Evolutionary conservation across 2,797 vertebrate species (phyloP).

Genomic region (Rachycentron canadum): DNA sequence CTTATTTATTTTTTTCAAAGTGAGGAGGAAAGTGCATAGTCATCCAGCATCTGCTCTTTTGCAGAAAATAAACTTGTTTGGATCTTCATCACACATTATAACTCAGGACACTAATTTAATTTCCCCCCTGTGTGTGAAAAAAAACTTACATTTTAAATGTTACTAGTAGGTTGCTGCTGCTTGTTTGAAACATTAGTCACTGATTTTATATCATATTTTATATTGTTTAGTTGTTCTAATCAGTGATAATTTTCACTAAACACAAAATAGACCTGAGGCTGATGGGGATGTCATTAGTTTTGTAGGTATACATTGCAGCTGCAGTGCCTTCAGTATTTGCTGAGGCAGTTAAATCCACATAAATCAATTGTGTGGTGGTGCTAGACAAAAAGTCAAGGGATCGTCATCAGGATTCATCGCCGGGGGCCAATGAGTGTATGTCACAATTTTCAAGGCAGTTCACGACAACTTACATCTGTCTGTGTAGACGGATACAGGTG

Average conservation of each 20-base stretch:
- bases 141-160: conserved; percentile 13
- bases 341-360: too few species aligned
- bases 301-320: background rate
- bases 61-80: conserved; percentile 16
- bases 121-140: background rate
- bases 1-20: conserved; percentile 20
- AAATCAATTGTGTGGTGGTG: background rate
- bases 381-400: too few species aligned
- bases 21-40: conserved; percentile 36
- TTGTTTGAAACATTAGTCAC: background rate
- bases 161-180: too few species aligned
- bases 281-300: background rate
- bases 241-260: background rate
- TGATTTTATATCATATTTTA: too few species aligned
- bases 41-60: conserved; percentile 44
- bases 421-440: too few species aligned
- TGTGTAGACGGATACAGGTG: background rate
- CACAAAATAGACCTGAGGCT: background rate
- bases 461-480: background rate
- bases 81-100: conserved; percentile 19
- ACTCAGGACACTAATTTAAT: conserved; percentile 22
- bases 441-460: background rate
- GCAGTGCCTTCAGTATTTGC: background rate
- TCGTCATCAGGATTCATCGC: too few species aligned
- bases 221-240: background rate